Evolutionary conservation across 2,797 vertebrate genomes (phyloP).

Genomic region (Tokudaia muenninki): DNA sequence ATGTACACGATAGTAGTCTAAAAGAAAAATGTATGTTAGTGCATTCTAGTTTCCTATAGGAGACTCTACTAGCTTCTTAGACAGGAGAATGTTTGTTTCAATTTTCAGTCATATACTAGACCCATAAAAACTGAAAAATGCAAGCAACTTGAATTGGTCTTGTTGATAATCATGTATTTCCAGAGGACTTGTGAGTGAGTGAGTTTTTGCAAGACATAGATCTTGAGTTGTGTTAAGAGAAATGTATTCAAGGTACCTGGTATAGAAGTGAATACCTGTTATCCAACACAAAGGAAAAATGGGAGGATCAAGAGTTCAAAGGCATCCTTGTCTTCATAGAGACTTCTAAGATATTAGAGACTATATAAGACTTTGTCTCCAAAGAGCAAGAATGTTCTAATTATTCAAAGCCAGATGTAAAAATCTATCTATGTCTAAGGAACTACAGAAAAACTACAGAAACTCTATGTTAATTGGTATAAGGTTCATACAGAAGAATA

Average conservation of each 20-base stretch:
- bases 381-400: neutral
- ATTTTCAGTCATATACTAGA: neutral
- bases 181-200: neutral
- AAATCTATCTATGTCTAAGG: neutral
- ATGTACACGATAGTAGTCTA: neutral
- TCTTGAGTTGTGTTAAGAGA: neutral
- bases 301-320: neutral
- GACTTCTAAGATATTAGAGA: neutral
- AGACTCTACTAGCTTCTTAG: neutral
- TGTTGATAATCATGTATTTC: conserved; percentile 30
- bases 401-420: neutral
- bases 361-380: too few species aligned
- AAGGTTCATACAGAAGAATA: neutral
- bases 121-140: neutral
- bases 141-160: neutral
- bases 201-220: neutral
- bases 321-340: neutral
- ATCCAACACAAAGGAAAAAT: neutral
- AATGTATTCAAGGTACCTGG: neutral
- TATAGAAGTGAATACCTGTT: neutral
- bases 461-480: neutral
- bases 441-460: neutral
- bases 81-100: neutral
- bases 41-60: neutral
- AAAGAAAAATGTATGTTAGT: neutral